A percentile compares a stretch with the other conserved stretches of the same genome.
phyloP scores from a whole-genome alignment of 2,113 vertebrate species.

The Gavialis gangeticus region DNA sequence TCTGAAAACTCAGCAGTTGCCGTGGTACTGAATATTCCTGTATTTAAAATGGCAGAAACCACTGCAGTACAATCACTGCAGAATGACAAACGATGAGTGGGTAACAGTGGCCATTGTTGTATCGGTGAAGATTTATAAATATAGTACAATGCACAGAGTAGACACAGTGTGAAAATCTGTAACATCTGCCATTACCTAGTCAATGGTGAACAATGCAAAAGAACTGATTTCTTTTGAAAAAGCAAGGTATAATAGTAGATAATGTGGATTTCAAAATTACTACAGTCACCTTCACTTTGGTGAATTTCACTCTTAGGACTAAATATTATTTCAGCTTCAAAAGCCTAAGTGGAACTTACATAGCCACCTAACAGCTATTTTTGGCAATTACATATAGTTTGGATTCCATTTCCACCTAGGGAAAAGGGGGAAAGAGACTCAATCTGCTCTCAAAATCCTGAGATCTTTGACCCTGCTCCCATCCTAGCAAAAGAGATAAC shows the following conservation, averaged over 20 bases:
- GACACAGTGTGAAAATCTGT: background rate
- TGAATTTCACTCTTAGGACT: background rate
- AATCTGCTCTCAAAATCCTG: background rate
- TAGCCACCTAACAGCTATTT: too few species aligned
- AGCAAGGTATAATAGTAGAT: fast-evolving
- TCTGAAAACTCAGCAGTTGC: background rate
- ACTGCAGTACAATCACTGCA: background rate
- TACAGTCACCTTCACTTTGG: background rate
- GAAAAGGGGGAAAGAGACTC: background rate
- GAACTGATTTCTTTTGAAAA: background rate
- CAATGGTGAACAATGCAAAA: background rate
- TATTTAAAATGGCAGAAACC: background rate
- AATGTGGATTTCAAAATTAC: fast-evolving
- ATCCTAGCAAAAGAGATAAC: background rate
- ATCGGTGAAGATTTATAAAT: background rate
- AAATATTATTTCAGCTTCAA: too few species aligned
- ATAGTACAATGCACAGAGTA: background rate
- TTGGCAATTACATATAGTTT: background rate
- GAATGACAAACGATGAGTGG: background rate
- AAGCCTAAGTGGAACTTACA: too few species aligned
- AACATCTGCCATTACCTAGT: background rate
- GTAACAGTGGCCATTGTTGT: background rate
- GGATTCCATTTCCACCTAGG: background rate
- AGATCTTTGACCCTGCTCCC: background rate
- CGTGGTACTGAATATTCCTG: background rate